phyloP scores from a whole-genome alignment of 1,140 invertebrate genomes.

The Pseudoatta argentina region DNA sequence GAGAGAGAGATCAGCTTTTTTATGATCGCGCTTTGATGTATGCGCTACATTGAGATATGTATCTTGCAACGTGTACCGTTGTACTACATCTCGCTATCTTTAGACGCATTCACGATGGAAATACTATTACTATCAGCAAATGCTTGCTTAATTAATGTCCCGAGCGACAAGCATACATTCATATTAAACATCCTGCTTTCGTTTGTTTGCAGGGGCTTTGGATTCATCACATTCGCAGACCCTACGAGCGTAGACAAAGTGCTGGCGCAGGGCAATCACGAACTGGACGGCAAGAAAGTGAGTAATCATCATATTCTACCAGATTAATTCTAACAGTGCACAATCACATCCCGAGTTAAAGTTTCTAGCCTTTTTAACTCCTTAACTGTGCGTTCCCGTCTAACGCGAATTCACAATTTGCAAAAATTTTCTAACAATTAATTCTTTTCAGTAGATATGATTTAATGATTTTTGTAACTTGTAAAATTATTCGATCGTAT shows the following conservation, averaged over 20 bases:
- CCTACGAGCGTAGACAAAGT: constrained; percentile 97
- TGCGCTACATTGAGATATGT: constrained; percentile 25
- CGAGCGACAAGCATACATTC: constrained; percentile 11
- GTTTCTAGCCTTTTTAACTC: background rate
- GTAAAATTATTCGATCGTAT: background rate
- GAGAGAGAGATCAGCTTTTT: background rate
- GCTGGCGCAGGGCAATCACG: constrained; percentile 96
- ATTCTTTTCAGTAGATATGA: background rate
- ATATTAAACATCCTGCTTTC: constrained; percentile 77
- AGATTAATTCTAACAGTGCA: constrained; percentile 25
- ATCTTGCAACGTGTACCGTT: constrained; percentile 23
- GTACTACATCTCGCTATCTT: background rate
- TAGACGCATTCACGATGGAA: constrained; percentile 17
- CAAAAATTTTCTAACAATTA: background rate
- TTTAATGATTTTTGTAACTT: constrained; percentile 2
- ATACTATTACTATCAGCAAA: constrained; percentile 49
- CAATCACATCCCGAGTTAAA: background rate
- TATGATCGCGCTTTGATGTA: constrained; percentile 39
- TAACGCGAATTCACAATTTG: background rate
- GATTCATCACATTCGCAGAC: constrained; percentile 98
- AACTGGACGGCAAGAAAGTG: constrained; percentile 98
- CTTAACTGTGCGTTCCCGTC: background rate
- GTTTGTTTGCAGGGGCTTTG: constrained; percentile 96
- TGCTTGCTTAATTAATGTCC: constrained; percentile 49
- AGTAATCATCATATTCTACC: constrained; percentile 78